Conservation (phyloP, 2,113 vertebrate genomes). For the Varanus salvator region DNA sequence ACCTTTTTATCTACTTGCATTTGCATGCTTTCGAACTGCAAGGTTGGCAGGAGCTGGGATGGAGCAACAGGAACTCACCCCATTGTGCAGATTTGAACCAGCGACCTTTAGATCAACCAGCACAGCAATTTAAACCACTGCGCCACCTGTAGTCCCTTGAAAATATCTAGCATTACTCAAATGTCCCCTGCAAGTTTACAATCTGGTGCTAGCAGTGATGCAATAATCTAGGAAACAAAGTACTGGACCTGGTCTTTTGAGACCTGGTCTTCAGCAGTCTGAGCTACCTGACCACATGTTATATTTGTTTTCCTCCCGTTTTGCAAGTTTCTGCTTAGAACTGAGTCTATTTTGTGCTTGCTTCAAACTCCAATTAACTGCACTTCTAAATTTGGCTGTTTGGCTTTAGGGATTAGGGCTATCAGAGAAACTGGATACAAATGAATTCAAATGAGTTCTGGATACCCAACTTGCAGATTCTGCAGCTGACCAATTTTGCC, state of each 20-base stretch:
- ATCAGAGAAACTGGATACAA: too few species aligned
- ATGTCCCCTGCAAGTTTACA: neutral
- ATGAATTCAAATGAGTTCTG: too few species aligned
- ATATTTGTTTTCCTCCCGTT: neutral
- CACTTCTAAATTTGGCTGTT: neutral
- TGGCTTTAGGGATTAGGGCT: neutral
- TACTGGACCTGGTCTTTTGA: neutral
- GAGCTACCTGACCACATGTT: neutral
- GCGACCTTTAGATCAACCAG: too few species aligned
- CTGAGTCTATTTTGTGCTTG: neutral
- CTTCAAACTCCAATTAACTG: neutral
- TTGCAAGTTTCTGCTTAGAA: neutral
- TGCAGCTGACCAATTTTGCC: too few species aligned
- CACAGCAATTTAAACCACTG: too few species aligned
- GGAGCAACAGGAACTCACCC: too few species aligned
- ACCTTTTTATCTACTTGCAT: too few species aligned
- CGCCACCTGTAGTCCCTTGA: too few species aligned
- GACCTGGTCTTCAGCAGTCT: neutral
- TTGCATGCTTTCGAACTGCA: too few species aligned
- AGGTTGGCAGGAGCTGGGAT: too few species aligned
- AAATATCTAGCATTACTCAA: neutral
- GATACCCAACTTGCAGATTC: too few species aligned
- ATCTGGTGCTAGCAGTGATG: neutral
- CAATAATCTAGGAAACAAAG: neutral
- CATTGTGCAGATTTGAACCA: too few species aligned